These are phyloP conservation scores for Metopia argyrocephala DNA, from an alignment of 2,888 invertebrate species.

Conservation along the genomic window DNA sequence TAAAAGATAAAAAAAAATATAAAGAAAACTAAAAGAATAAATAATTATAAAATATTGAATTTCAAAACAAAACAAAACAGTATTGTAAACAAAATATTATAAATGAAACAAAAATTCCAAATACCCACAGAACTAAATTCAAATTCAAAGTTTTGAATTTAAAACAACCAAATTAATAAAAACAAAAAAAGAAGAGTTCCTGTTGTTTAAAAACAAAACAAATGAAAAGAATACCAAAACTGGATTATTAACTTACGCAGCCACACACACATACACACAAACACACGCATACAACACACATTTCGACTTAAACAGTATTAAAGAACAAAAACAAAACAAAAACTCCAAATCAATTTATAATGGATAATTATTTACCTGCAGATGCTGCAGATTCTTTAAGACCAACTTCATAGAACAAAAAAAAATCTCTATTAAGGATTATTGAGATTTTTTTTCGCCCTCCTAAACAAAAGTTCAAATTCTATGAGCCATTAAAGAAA, in stretches of 20 bases:
- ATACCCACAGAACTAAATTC: too few species aligned
- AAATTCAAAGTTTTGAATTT: not conserved
- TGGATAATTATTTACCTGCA: too few species aligned
- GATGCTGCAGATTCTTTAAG: too few species aligned
- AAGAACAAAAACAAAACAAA: slow-evolving; percentile 22
- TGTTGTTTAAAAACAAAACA: slow-evolving; percentile 49
- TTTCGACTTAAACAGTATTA: slow-evolving; percentile 61
- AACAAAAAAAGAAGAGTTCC: slow-evolving; percentile 60
- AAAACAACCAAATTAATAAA: slow-evolving; percentile 51
- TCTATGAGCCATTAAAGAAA: slow-evolving; percentile 30
- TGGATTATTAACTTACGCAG: slow-evolving; percentile 16
- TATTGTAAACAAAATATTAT: slow-evolving; percentile 28
- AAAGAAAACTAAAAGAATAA: not conserved
- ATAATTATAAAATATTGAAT: slow-evolving; percentile 18
- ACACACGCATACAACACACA: too few species aligned
- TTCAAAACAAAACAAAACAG: slow-evolving; percentile 53
- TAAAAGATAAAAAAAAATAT: not conserved
- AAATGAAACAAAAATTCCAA: slow-evolving; percentile 48
- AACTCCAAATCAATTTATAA: not conserved
- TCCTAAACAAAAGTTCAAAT: not conserved
- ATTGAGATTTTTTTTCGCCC: slow-evolving; percentile 45
- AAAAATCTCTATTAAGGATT: slow-evolving; percentile 14
- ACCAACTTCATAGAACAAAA: not conserved
- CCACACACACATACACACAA: not conserved
- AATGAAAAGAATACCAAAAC: slow-evolving; percentile 35